A percentile compares a stretch with the other conserved stretches of the same genome.
Evolutionary conservation across 1,140 invertebrate genomes (phyloP).

Genomic region (Euura lappo): DNA sequence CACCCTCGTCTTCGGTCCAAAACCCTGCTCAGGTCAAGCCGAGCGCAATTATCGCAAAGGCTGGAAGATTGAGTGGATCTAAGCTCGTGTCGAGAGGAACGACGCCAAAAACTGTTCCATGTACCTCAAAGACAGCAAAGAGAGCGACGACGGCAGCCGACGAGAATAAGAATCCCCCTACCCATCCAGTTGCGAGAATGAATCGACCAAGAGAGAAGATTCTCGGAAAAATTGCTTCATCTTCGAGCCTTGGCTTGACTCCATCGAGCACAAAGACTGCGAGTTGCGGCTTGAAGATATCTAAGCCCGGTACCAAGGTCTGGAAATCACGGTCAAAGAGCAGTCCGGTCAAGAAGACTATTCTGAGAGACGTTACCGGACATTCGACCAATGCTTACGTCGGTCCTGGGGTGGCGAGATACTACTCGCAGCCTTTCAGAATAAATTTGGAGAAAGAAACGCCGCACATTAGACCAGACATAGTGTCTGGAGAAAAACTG

Average conservation of each 20-base stretch:
- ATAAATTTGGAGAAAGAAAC: background rate
- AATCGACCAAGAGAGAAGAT: background rate
- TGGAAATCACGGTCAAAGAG: conserved; percentile 1
- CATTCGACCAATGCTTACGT: conserved; percentile 21
- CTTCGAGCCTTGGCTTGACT: background rate
- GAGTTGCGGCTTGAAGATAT: background rate
- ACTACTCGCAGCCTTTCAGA: background rate
- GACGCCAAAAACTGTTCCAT: background rate
- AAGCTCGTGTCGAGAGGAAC: background rate
- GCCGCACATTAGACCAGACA: background rate
- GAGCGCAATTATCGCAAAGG: background rate
- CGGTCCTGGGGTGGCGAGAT: conserved; percentile 19
- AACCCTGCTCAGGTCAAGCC: background rate
- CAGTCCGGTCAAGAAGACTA: conserved; percentile 19
- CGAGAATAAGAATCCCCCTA: background rate
- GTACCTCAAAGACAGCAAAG: background rate
- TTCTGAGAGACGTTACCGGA: conserved; percentile 15
- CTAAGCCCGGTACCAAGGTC: background rate
- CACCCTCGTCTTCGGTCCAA: too few relatives aligned
- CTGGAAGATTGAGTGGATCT: background rate
- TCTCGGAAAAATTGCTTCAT: too few relatives aligned
- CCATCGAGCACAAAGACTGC: background rate
- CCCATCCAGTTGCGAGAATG: background rate
- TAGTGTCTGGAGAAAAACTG: conserved; percentile 29
- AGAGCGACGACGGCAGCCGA: background rate